Percentiles rank a stretch among this genome's conserved stretches.
Evolutionary conservation across 1,140 invertebrate species (phyloP).

Genomic region (Drosophila pandora): DNA sequence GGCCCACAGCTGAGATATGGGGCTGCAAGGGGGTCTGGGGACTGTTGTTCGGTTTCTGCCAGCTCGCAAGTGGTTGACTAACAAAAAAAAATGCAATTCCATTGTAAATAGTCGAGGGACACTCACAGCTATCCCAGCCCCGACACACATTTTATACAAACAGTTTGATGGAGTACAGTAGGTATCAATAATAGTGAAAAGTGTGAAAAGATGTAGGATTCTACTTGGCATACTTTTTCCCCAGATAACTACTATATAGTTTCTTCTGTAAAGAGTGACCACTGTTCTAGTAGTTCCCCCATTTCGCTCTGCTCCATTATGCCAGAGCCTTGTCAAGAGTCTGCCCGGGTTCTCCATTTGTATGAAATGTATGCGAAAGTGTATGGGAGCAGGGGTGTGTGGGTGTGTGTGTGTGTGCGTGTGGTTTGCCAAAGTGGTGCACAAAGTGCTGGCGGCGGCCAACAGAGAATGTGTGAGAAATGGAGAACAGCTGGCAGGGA

Average conservation of each 20-base stretch:
- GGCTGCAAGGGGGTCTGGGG: neutral
- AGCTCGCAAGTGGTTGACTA: slow-evolving; percentile 47
- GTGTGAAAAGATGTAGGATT: too few relatives aligned
- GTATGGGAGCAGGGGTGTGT: slow-evolving; percentile 14
- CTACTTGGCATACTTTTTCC: too few relatives aligned
- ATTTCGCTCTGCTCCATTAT: slow-evolving; percentile 67
- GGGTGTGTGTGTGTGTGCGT: slow-evolving; percentile 35
- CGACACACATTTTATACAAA: slow-evolving; percentile 14
- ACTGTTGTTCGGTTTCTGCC: slow-evolving; percentile 36
- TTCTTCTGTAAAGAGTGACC: neutral
- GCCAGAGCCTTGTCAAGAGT: slow-evolving; percentile 66
- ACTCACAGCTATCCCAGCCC: slow-evolving; percentile 18
- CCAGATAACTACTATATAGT: neutral
- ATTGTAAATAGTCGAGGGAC: slow-evolving; percentile 77
- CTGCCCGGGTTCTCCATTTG: slow-evolving; percentile 68
- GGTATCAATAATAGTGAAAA: neutral
- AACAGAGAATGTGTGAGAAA: slow-evolving; percentile 57
- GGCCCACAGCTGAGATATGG: slow-evolving; percentile 5
- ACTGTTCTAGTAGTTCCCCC: slow-evolving; percentile 44
- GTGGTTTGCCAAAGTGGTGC: slow-evolving; percentile 68
- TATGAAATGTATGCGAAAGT: slow-evolving; percentile 23
- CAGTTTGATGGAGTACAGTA: slow-evolving; percentile 26
- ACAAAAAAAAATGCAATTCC: slow-evolving; percentile 75
- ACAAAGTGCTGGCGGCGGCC: slow-evolving; percentile 71
- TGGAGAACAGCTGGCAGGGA: slow-evolving; percentile 7